Evolutionary conservation across 2,888 invertebrate genomes (phyloP).

Genomic region (Falcaria lacertinaria): DNA sequence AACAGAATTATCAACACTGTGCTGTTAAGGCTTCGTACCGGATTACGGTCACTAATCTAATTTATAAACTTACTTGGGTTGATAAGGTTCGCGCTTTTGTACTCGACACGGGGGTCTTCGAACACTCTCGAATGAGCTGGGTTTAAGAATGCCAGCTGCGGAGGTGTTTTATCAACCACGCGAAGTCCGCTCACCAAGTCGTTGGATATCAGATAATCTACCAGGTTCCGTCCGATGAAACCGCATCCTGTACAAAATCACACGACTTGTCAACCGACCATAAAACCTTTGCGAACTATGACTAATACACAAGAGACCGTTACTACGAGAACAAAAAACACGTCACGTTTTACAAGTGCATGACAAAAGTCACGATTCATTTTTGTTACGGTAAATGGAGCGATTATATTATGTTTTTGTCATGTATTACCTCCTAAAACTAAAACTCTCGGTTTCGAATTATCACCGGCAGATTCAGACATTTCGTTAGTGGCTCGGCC

Average conservation of each 20-base stretch:
- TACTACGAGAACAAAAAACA: slow-evolving; percentile 43
- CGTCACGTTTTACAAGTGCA: slow-evolving; percentile 8
- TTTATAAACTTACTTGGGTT: slow-evolving; percentile 84
- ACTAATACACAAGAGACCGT: slow-evolving; percentile 67
- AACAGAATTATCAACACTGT: not conserved
- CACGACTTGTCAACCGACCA: slow-evolving; percentile 27
- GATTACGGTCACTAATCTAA: not conserved
- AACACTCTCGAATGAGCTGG: slow-evolving; percentile 85
- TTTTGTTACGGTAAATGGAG: not conserved
- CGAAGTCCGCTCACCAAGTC: slow-evolving; percentile 86
- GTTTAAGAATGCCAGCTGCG: slow-evolving; percentile 94
- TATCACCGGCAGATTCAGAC: slow-evolving; percentile 68
- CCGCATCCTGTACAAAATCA: slow-evolving; percentile 87
- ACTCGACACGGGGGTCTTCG: slow-evolving; percentile 88
- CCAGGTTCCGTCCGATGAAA: slow-evolving; percentile 94
- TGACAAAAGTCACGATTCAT: not conserved
- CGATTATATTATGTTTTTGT: slow-evolving; percentile 1
- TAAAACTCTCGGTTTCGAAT: slow-evolving; percentile 67
- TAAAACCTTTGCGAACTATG: slow-evolving; percentile 43
- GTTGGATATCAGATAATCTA: slow-evolving; percentile 88
- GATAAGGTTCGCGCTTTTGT: slow-evolving; percentile 94
- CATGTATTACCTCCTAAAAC: slow-evolving; percentile 69
- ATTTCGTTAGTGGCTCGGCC: slow-evolving; percentile 44
- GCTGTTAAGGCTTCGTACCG: slow-evolving; percentile 1
- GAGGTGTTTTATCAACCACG: slow-evolving; percentile 95